Base-by-base conservation (phyloP, 2,888 invertebrate genomes). In the Podotricha telesiphe region DNA sequence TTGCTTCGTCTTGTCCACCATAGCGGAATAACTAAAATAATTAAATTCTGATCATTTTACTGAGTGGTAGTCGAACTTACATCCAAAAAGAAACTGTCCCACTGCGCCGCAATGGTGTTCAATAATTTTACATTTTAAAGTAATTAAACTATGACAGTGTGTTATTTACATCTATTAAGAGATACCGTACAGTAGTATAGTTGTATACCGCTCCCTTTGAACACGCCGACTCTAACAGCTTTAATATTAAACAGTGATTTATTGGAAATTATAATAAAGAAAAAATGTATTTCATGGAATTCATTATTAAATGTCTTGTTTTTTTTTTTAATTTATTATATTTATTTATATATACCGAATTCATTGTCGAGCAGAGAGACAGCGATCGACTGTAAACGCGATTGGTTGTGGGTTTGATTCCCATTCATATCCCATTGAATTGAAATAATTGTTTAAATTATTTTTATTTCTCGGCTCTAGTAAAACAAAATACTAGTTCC, bases 161-260 rank as follows among this genome's bases (percentile, higher is more conserved):
- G 17, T 45, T 45, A 59, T 59, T 59, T 22, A 65, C 51, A 47
- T 19, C 34, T 37, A 28, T 37, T 17, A 11, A 17, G 4, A 19
- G 22, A 55, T 55, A 55, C 34, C 55, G 11, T 55, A 34, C 17
- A 28, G 40, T 75, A 74, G 40, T 75, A 74, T 75, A 65, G 71
- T 73, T 45, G 50, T 40, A 13, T 28, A n/a, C n/a, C n/a, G 66
- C 19, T 17, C 22, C 11, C 76, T 74, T 77, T 76, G 75, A 77
- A 62, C 67, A 53, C 42, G 67, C 75, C 76, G 75, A 65, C 56
- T 17, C 63, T 11, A n/a, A n/a, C 53, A 63, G 71, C 62, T 53
- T 45, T 72, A 74, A 75, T 73, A 73, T 69, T 72, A 73, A 72
- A 72, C 72, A 68, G 61, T 45, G 37, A 50, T 58, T 69, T 62